phyloP scores from a whole-genome alignment of 2,113 vertebrate species.

The Oryzias melastigma region DNA sequence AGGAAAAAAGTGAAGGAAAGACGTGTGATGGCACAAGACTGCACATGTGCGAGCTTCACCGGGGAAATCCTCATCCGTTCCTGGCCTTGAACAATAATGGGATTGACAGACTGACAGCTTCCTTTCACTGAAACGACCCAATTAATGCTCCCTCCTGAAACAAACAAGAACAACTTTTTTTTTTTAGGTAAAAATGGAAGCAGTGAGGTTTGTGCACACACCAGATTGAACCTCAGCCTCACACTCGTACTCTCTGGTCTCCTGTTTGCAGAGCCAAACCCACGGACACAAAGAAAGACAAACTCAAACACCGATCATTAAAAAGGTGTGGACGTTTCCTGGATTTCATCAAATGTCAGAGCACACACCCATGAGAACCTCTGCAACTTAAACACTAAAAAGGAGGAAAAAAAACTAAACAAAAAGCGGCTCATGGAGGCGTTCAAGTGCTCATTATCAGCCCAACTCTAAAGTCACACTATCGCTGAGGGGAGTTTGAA shows the following conservation, averaged over 20 bases:
- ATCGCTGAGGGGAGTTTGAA: slow-evolving; percentile 5
- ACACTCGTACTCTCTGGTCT: slow-evolving; percentile 10
- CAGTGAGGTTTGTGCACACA: slow-evolving; percentile 49
- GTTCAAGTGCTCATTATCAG: slow-evolving; percentile 23
- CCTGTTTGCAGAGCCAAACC: slow-evolving; percentile 22
- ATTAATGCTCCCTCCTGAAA: slow-evolving; percentile 39
- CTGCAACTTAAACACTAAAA: slow-evolving; percentile 19
- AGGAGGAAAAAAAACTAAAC: not conserved
- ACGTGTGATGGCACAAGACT: not conserved
- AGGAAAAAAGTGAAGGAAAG: too few relatives aligned
- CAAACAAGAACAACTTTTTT: not conserved
- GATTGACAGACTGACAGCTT: slow-evolving; percentile 60
- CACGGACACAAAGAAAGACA: slow-evolving; percentile 25
- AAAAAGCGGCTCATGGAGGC: not conserved
- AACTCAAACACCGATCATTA: slow-evolving; percentile 11
- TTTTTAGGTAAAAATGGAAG: slow-evolving; percentile 13
- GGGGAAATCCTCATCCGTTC: slow-evolving; percentile 55
- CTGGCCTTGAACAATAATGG: slow-evolving; percentile 31
- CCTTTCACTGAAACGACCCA: slow-evolving; percentile 58
- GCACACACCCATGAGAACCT: slow-evolving; percentile 40
- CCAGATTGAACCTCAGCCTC: slow-evolving; percentile 51
- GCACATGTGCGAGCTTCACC: slow-evolving; percentile 17
- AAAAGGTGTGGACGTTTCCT: slow-evolving; percentile 44
- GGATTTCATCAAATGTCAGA: slow-evolving; percentile 35
- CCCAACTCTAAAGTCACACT: slow-evolving; percentile 12